Conservation (phyloP, 2,888 invertebrate species). For the Acanthoscelides obtectus region DNA sequence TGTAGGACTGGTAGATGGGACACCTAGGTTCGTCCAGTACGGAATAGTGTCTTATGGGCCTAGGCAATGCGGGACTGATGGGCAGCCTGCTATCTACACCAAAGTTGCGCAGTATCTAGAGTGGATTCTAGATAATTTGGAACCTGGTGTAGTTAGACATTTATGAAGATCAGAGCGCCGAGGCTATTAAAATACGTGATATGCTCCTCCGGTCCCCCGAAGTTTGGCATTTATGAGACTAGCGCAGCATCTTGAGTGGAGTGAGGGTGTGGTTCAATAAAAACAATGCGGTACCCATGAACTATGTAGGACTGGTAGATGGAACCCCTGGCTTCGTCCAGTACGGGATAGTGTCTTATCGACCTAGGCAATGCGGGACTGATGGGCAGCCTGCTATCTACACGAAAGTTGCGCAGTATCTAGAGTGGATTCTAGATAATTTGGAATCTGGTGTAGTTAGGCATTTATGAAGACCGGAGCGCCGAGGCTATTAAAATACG, state of each 20-base stretch:
- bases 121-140: conserved; percentile 57
- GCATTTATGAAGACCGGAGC: background rate
- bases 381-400: conserved; percentile 63
- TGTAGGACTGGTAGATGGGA: conserved; percentile 41
- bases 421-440: conserved; percentile 58
- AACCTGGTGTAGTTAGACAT: background rate
- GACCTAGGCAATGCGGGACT: conserved; percentile 41
- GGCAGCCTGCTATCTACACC: conserved; percentile 65
- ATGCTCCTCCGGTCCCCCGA: too few species aligned
- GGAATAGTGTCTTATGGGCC: conserved; percentile 50
- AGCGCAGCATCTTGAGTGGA: too few species aligned
- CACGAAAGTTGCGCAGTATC: conserved; percentile 56
- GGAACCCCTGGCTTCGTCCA: conserved; percentile 50
- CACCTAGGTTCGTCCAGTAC: conserved; percentile 51
- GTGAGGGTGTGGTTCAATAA: too few species aligned
- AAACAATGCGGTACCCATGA: conserved; percentile 65
- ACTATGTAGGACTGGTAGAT: conserved; percentile 41
- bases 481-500: too few species aligned
- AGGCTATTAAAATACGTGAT: too few species aligned
- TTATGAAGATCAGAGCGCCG: background rate
- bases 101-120: conserved; percentile 54
- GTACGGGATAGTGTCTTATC: conserved; percentile 50
- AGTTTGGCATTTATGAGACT: too few species aligned
- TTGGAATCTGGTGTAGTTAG: conserved; percentile 22
- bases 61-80: conserved; percentile 42